Conservation (phyloP, 30 jellyfish, hydroid and myxozoan genomes). For the Aurelia sp. region DNA sequence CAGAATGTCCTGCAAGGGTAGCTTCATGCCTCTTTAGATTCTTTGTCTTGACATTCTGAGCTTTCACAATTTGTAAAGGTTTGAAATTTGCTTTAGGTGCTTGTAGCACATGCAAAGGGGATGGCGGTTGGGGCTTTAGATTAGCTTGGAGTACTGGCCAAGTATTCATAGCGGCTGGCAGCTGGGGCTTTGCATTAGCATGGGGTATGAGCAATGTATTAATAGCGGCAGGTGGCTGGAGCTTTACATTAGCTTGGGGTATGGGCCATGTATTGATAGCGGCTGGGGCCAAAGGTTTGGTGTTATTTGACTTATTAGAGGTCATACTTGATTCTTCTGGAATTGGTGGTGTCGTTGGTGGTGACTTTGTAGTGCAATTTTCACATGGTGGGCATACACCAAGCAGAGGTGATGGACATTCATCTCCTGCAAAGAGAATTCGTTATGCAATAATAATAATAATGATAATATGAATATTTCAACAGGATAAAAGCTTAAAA, state of each 20-base stretch:
- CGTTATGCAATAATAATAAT: too few species aligned
- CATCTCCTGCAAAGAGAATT: conserved; percentile 73
- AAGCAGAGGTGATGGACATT: conserved; percentile 94
- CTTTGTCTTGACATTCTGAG: conserved; percentile 20
- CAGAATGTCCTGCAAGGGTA: conserved; percentile 19
- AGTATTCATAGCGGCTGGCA: background rate
- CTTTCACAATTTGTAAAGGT: background rate
- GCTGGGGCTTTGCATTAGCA: background rate
- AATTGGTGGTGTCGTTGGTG: conserved; percentile 76
- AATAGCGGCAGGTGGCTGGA: background rate
- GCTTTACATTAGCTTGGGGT: background rate
- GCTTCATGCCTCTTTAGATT: conserved; percentile 8
- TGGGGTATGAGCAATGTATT: conserved; percentile 19
- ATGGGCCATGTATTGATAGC: conserved; percentile 12
- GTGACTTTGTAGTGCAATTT: conserved; percentile 67
- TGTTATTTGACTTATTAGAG: conserved; percentile 31
- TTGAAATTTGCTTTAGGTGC: background rate
- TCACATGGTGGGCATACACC: conserved; percentile 98
- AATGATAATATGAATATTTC: too few species aligned
- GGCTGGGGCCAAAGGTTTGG: background rate
- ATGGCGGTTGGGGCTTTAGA: background rate
- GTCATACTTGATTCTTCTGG: conserved; percentile 73
- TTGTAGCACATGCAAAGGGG: too few species aligned
- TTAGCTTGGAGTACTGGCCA: background rate
- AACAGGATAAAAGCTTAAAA: too few species aligned